Evolutionary conservation across 1,140 invertebrate genomes (phyloP).

Genomic region (Camponotus vicinus): DNA sequence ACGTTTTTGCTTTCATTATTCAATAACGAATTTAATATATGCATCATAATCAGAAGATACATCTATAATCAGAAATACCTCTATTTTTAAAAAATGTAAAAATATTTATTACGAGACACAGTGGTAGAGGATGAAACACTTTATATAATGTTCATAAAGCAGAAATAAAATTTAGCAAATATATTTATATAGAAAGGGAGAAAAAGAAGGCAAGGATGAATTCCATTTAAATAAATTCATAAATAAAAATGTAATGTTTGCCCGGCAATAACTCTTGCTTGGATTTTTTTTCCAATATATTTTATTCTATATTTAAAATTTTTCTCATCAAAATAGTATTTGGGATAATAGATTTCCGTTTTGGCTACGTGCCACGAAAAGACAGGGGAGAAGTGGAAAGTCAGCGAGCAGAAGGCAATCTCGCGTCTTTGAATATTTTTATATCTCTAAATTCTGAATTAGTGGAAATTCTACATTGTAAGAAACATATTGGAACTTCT

Average conservation of each 20-base stretch:
- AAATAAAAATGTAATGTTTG: not conserved
- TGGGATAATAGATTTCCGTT: slow-evolving; percentile 75
- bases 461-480: slow-evolving; percentile 37
- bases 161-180: slow-evolving; percentile 1
- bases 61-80: not conserved
- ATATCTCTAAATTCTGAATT: slow-evolving; percentile 62
- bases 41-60: not conserved
- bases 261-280: not conserved
- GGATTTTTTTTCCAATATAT: not conserved
- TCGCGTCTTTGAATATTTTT: slow-evolving; percentile 37
- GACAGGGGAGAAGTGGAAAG: not conserved
- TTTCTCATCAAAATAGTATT: slow-evolving; percentile 74
- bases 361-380: slow-evolving; percentile 70
- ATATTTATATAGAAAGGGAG: not conserved
- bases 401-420: slow-evolving; percentile 39
- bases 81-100: not conserved
- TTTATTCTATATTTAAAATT: slow-evolving; percentile 68
- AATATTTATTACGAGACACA: not conserved
- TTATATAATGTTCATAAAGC: not conserved
- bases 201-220: not conserved
- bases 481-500: not conserved
- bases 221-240: slow-evolving; percentile 16
- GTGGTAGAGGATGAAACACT: not conserved
- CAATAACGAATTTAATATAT: slow-evolving; percentile 13
- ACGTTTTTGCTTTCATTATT: slow-evolving; percentile 4